These are phyloP conservation scores for Buathra laborator DNA, from an alignment of 2,888 invertebrate species.

Conservation along the genomic window DNA sequence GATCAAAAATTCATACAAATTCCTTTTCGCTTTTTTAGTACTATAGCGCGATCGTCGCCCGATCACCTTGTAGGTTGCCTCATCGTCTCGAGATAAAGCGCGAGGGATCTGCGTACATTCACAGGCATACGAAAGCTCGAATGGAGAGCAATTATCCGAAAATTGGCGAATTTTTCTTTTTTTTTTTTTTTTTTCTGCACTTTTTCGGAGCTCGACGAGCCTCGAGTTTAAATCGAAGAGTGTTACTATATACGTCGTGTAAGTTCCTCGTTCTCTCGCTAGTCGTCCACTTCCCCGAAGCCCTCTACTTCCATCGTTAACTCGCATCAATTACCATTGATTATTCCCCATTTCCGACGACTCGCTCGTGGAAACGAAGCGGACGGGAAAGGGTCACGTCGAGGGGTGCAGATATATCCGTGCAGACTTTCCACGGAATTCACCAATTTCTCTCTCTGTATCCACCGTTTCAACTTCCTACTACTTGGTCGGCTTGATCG, in stretches of 20 bases:
- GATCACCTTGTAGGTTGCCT: neutral
- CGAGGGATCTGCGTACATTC: neutral
- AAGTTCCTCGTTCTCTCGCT: neutral
- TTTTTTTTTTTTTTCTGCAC: neutral
- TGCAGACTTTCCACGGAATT: conserved; percentile 10
- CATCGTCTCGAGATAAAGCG: neutral
- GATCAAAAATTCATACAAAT: conserved; percentile 26
- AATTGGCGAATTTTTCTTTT: neutral
- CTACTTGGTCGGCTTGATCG: neutral
- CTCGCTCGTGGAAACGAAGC: conserved; percentile 54
- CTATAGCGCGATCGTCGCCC: neutral
- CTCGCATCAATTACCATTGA: conserved; percentile 72
- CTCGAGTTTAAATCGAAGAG: neutral
- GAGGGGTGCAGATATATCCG: neutral
- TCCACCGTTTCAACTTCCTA: neutral
- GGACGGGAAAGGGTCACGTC: neutral
- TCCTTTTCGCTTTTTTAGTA: neutral
- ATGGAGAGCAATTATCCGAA: neutral
- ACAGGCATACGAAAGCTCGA: neutral
- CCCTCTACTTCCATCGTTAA: conserved; percentile 20
- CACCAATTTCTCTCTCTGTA: neutral
- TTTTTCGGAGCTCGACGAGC: neutral
- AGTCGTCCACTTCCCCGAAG: conserved; percentile 17
- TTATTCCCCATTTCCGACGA: conserved; percentile 68
- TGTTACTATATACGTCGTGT: neutral